These are phyloP conservation scores for Aptenodytes forsteri DNA, from an alignment of 2,113 vertebrate genomes.

Conservation along the genomic window DNA sequence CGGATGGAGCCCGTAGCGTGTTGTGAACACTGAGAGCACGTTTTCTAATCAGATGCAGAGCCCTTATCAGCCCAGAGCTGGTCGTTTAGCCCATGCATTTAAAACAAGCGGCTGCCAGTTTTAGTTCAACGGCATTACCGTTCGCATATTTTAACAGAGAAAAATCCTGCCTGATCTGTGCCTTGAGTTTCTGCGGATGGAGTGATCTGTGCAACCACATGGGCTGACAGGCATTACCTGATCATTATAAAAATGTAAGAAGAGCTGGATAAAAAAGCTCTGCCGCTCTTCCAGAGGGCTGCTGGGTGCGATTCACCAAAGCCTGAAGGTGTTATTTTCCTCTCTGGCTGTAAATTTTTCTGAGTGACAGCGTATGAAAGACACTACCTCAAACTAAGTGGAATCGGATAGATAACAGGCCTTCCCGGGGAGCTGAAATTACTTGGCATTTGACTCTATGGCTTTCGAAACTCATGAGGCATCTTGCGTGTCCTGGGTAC, in stretches of 20 bases:
- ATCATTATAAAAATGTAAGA: neutral
- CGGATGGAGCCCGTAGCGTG: fast-evolving
- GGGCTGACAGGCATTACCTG: neutral
- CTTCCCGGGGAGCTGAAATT: neutral
- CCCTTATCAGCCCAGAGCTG: neutral
- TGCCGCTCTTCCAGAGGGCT: neutral
- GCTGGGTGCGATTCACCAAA: neutral
- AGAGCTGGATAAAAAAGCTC: neutral
- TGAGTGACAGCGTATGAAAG: neutral
- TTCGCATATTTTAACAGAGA: neutral
- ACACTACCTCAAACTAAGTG: neutral
- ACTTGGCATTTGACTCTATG: neutral
- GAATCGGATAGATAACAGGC: neutral
- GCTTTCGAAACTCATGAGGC: neutral
- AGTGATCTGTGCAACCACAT: neutral
- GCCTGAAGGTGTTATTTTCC: slow-evolving; percentile 18
- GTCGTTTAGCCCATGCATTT: fast-evolving
- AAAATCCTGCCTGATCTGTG: neutral
- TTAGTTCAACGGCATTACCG: neutral
- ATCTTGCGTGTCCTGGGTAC: neutral
- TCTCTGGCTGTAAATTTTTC: slow-evolving; percentile 21
- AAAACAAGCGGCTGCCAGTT: neutral
- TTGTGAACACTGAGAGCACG: fast-evolving
- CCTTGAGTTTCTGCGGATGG: neutral
- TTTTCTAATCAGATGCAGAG: neutral